A percentile compares a stretch with the other conserved stretches of the same genome.
Evolutionary conservation across 2,797 vertebrate genomes (phyloP).

Genomic region (Xenentodon cancila): DNA sequence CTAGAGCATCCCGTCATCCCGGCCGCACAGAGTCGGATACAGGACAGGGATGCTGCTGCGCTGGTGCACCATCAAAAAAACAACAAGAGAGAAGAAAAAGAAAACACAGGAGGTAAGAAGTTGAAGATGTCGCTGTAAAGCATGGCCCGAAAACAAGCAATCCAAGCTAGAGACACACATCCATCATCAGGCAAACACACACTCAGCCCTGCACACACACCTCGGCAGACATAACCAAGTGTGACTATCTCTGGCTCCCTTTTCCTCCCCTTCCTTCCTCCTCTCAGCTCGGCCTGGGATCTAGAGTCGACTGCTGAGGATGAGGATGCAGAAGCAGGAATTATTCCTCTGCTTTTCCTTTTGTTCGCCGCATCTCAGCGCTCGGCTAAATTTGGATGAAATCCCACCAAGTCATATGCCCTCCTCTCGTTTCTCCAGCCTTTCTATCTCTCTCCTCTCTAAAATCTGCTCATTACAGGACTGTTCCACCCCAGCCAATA

Average conservation of each 20-base stretch:
- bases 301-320: constrained; percentile 59
- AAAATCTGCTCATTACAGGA: constrained; percentile 86
- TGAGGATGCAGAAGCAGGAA: constrained; percentile 48
- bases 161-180: constrained; percentile 66
- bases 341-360: constrained; percentile 52
- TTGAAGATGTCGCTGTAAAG: constrained; percentile 53
- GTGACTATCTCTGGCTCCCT: constrained; percentile 55
- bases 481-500: constrained; percentile 82
- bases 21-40: constrained; percentile 60
- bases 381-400: constrained; percentile 50
- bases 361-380: constrained; percentile 50
- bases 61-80: constrained; percentile 46
- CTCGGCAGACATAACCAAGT: constrained; percentile 63
- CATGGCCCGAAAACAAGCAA: constrained; percentile 75
- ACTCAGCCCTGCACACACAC: constrained; percentile 42
- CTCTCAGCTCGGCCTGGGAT: constrained; percentile 59
- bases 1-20: constrained; percentile 71
- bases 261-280: constrained; percentile 36
- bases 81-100: constrained; percentile 10
- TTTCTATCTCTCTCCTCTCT: constrained; percentile 73
- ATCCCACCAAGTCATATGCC: constrained; percentile 81
- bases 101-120: constrained; percentile 31
- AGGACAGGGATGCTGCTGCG: constrained; percentile 54
- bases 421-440: constrained; percentile 68
- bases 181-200: constrained; percentile 34